These are phyloP conservation scores for Troglohyphantes excavatus DNA, from an alignment of 2,888 invertebrate genomes.

Conservation along the genomic window DNA sequence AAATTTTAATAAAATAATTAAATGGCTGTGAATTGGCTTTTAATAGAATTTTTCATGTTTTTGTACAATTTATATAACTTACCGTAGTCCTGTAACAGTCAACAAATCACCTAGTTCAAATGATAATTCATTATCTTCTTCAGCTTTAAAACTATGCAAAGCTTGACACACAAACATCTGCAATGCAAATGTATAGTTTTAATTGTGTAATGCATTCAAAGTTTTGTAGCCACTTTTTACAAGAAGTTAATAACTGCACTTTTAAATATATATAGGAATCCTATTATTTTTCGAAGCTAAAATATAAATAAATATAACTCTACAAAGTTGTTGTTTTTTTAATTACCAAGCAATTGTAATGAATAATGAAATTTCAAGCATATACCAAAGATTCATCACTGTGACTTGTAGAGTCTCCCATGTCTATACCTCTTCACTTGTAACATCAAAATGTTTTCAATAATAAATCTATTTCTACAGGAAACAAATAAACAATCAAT, in stretches of 20 bases:
- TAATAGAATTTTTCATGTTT: not conserved
- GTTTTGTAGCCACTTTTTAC: too few species aligned
- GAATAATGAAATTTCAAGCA: too few species aligned
- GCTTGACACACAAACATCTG: conserved; percentile 54
- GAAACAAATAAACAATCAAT: not conserved
- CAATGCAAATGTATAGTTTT: not conserved
- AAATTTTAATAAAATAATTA: not conserved
- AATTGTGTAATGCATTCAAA: not conserved
- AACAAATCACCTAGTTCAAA: conserved; percentile 56
- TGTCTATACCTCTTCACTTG: not conserved
- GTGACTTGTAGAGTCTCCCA: not conserved
- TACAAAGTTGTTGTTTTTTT: too few species aligned
- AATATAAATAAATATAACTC: too few species aligned
- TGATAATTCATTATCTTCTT: conserved; percentile 60
- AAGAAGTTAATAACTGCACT: too few species aligned
- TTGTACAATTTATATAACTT: not conserved
- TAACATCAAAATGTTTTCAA: not conserved
- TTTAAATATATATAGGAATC: too few species aligned
- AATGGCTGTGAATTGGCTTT: not conserved
- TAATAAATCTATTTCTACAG: not conserved
- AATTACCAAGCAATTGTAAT: too few species aligned
- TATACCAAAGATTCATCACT: not conserved
- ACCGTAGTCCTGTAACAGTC: conserved; percentile 53
- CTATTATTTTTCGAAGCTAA: too few species aligned
- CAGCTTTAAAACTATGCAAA: conserved; percentile 48